Conservation (phyloP, 2,888 invertebrate species). For the Mimachlamys varia region DNA sequence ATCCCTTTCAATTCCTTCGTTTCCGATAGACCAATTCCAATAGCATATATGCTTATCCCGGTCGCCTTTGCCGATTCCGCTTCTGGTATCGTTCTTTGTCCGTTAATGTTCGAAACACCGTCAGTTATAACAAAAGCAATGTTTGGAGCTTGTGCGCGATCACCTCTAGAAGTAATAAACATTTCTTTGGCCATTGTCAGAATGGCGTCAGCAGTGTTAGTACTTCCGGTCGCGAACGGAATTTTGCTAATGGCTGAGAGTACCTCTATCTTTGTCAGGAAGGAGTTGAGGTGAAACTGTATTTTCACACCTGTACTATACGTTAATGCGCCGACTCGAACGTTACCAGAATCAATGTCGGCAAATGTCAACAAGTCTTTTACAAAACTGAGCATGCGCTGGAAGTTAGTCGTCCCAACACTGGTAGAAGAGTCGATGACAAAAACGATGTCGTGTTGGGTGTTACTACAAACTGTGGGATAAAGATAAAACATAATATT, state of each 20-base stretch:
- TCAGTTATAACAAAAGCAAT: constrained; percentile 75
- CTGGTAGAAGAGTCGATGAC: constrained; percentile 76
- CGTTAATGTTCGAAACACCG: constrained; percentile 75
- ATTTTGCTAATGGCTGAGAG: constrained; percentile 65
- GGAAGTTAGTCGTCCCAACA: constrained; percentile 68
- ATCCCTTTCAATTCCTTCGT: constrained; percentile 71
- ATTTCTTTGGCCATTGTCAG: constrained; percentile 64
- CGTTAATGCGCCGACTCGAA: constrained; percentile 73
- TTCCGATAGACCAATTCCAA: constrained; percentile 69
- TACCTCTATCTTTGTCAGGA: constrained; percentile 59
- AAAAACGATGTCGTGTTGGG: constrained; percentile 70
- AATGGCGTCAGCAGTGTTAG: constrained; percentile 75
- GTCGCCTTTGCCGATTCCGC: constrained; percentile 63
- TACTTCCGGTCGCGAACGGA: constrained; percentile 68
- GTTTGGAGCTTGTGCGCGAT: constrained; percentile 68
- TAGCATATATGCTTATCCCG: constrained; percentile 69
- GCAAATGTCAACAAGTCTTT: constrained; percentile 64
- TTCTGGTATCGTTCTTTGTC: constrained; percentile 66
- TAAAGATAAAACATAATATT: background rate
- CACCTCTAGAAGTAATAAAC: constrained; percentile 69
- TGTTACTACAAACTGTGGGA: constrained; percentile 59
- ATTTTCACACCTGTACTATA: constrained; percentile 68
- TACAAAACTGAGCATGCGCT: constrained; percentile 63
- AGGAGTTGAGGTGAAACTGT: constrained; percentile 70
- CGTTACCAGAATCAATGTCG: constrained; percentile 68